These are phyloP conservation scores for Agraylea sexmaculata DNA, from an alignment of 1,140 invertebrate species.

Conservation along the genomic window DNA sequence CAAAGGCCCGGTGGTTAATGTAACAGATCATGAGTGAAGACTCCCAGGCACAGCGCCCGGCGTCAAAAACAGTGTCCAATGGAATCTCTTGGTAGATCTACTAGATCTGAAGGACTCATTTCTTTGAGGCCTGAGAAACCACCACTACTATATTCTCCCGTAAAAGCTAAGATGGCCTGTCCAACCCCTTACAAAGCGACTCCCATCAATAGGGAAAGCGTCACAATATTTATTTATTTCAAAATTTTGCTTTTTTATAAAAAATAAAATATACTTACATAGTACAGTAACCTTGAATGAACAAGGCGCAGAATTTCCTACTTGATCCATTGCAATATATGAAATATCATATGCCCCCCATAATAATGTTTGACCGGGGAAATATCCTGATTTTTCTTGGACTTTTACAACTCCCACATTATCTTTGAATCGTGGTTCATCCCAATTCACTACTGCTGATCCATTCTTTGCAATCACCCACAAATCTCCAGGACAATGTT, in stretches of 20 bases:
- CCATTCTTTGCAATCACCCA: conserved; percentile 90
- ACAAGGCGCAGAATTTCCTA: conserved; percentile 83
- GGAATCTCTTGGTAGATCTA: too few relatives aligned
- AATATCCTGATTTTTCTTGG: conserved; percentile 75
- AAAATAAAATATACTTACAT: conserved; percentile 47
- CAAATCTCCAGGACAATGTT: conserved; percentile 84
- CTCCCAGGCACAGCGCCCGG: too few relatives aligned
- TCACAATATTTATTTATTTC: too few relatives aligned
- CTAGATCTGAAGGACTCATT: too few relatives aligned
- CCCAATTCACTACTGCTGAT: conserved; percentile 86
- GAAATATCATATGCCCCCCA: conserved; percentile 91
- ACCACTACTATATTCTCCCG: too few relatives aligned
- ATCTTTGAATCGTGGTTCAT: conserved; percentile 83
- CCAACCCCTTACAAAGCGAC: too few relatives aligned
- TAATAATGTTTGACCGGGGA: conserved; percentile 79
- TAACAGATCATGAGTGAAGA: too few relatives aligned
- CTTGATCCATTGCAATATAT: conserved; percentile 85
- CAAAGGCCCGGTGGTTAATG: too few relatives aligned
- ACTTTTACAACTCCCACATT: conserved; percentile 71
- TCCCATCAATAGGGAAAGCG: too few relatives aligned
- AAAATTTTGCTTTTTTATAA: not conserved
- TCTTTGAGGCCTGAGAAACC: too few relatives aligned
- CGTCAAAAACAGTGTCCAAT: too few relatives aligned
- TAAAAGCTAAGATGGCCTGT: too few relatives aligned
- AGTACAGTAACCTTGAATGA: conserved; percentile 88